Evolutionary conservation across 1,140 invertebrate species (phyloP).

Genomic region (Laupala kohalensis): DNA sequence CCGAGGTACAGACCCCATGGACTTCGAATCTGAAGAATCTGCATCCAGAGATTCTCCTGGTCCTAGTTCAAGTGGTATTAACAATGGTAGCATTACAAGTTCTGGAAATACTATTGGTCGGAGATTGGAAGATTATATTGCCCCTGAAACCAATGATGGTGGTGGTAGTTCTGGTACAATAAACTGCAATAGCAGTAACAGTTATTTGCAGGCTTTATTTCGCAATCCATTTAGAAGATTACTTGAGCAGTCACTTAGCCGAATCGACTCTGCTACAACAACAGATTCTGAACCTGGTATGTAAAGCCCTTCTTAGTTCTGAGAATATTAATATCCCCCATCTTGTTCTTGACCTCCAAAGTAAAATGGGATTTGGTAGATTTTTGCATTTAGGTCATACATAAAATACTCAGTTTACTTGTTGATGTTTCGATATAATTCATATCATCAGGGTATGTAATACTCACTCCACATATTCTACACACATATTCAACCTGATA

Average conservation of each 20-base stretch:
- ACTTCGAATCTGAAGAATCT: conserved; percentile 19
- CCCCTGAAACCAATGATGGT: neutral
- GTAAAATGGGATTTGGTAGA: too few relatives aligned
- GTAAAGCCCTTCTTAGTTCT: neutral
- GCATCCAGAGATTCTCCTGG: neutral
- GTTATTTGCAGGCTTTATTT: neutral
- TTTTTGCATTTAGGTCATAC: too few relatives aligned
- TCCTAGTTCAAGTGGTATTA: neutral
- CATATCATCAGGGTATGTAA: too few relatives aligned
- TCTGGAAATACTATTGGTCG: neutral
- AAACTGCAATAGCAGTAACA: neutral
- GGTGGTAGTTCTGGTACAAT: neutral
- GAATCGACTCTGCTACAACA: neutral
- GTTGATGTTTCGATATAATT: too few relatives aligned
- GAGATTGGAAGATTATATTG: neutral
- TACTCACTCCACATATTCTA: too few relatives aligned
- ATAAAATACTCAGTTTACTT: too few relatives aligned
- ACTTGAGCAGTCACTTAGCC: neutral
- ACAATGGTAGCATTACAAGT: neutral
- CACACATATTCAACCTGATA: too few relatives aligned
- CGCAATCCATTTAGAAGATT: neutral
- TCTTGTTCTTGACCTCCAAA: too few relatives aligned
- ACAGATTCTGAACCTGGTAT: neutral
- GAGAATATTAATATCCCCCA: too few relatives aligned
- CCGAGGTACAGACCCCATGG: conserved; percentile 53